These are phyloP conservation scores for Nephila pilipes DNA, from an alignment of 1,140 invertebrate species.

Conservation along the genomic window DNA sequence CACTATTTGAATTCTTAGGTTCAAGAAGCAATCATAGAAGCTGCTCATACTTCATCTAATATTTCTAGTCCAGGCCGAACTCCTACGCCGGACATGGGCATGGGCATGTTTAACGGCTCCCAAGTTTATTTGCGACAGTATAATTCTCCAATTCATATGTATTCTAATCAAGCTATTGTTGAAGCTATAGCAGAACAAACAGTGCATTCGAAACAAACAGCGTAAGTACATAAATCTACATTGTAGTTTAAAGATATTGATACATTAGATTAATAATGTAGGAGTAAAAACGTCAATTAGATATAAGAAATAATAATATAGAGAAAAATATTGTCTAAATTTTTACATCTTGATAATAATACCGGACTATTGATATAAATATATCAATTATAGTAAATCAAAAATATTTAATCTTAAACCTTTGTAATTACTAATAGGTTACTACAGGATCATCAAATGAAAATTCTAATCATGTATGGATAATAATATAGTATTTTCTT, in stretches of 20 bases:
- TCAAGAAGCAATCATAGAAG: conserved; percentile 66
- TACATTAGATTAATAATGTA: too few species aligned
- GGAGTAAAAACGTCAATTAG: too few species aligned
- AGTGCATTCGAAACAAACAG: conserved; percentile 81
- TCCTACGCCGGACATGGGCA: conserved; percentile 55
- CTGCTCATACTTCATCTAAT: conserved; percentile 46
- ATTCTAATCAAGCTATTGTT: conserved; percentile 96
- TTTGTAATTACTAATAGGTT: too few species aligned
- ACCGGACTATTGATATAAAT: too few species aligned
- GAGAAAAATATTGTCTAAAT: too few species aligned
- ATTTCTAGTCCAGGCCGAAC: conserved; percentile 72
- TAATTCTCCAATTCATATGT: conserved; percentile 96
- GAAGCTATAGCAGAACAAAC: conserved; percentile 96
- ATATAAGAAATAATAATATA: too few species aligned
- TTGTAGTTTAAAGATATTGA: background rate
- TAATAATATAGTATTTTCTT: too few species aligned
- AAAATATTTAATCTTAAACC: too few species aligned
- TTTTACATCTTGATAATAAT: too few species aligned
- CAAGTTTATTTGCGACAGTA: conserved; percentile 97
- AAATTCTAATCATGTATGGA: too few species aligned
- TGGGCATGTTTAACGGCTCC: conserved; percentile 80
- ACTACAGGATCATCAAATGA: too few species aligned
- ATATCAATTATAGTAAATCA: too few species aligned
- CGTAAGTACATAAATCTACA: conserved; percentile 12
- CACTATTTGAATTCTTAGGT: conserved; percentile 7